phyloP scores from a whole-genome alignment of 2,888 invertebrate genomes.

The Suillia variegata region DNA sequence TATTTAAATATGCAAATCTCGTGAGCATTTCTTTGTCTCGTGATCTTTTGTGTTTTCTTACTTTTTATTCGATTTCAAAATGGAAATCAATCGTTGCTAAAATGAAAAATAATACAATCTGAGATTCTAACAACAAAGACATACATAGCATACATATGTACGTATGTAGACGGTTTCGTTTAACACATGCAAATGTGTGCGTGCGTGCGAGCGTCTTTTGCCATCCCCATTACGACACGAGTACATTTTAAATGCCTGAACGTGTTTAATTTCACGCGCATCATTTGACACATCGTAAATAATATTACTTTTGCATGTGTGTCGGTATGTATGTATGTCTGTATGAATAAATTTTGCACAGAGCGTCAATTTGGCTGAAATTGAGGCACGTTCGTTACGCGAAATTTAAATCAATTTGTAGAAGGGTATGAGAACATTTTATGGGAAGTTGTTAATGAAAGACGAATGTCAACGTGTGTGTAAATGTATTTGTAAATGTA shows the following conservation, averaged over 20 bases:
- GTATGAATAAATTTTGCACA: background rate
- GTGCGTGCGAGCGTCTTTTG: too few relatives aligned
- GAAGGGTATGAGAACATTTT: background rate
- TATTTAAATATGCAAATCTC: too few relatives aligned
- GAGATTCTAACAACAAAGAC: background rate
- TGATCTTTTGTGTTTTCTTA: too few relatives aligned
- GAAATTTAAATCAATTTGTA: background rate
- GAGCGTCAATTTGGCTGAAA: background rate
- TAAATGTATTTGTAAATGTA: too few relatives aligned
- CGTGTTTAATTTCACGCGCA: background rate
- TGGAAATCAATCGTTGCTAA: background rate
- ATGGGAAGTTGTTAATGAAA: too few relatives aligned
- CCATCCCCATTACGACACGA: too few relatives aligned
- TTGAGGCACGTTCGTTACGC: background rate
- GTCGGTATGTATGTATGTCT: too few relatives aligned
- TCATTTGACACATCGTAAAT: background rate
- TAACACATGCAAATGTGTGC: background rate
- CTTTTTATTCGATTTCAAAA: too few relatives aligned
- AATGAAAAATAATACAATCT: background rate
- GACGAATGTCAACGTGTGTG: too few relatives aligned
- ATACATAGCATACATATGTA: slow-evolving; percentile 3
- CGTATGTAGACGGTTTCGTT: background rate
- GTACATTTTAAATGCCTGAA: background rate
- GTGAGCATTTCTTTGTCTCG: too few relatives aligned
- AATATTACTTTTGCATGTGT: too few relatives aligned